These are phyloP conservation scores for Drosophila ochracea DNA, from an alignment of 2,888 invertebrate species.

Conservation along the genomic window DNA sequence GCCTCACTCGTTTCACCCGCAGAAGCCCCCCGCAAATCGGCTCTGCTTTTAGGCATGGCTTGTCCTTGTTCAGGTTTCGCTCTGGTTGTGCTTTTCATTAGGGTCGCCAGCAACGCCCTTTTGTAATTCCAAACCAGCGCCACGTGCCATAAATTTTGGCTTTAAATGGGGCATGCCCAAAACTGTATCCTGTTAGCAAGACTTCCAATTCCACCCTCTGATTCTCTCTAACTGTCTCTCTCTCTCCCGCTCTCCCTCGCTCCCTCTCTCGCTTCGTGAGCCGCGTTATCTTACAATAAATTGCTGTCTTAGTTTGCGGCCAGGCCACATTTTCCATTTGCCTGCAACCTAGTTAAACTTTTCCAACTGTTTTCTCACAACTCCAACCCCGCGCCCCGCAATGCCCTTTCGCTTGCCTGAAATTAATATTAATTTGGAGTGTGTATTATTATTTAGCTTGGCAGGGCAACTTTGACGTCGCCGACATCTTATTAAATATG, in stretches of 20 bases:
- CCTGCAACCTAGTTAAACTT: constrained; percentile 39
- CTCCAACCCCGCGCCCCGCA: no score
- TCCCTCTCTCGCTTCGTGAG: constrained; percentile 28
- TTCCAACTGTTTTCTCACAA: constrained; percentile 18
- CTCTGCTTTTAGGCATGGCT: constrained; percentile 5
- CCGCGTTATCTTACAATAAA: constrained; percentile 73
- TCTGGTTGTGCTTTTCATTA: constrained; percentile 63
- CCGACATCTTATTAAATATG: constrained; percentile 68
- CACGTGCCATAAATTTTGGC: constrained; percentile 79
- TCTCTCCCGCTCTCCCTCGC: background rate
- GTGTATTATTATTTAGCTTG: constrained; percentile 63
- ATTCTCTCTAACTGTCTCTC: background rate
- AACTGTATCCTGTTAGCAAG: constrained; percentile 61
- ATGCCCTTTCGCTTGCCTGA: constrained; percentile 3
- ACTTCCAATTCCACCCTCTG: background rate
- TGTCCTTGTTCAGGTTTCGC: constrained; percentile 38
- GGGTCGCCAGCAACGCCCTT: constrained; percentile 60
- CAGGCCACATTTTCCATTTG: constrained; percentile 20
- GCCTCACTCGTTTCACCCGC: background rate
- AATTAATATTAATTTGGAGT: constrained; percentile 77
- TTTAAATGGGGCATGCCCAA: constrained; percentile 77
- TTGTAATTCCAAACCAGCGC: constrained; percentile 58
- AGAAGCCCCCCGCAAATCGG: background rate
- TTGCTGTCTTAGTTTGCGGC: constrained; percentile 72
- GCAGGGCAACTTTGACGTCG: constrained; percentile 44